These are phyloP conservation scores for Uria lomvia DNA, from an alignment of 2,113 vertebrate genomes.

Conservation along the genomic window DNA sequence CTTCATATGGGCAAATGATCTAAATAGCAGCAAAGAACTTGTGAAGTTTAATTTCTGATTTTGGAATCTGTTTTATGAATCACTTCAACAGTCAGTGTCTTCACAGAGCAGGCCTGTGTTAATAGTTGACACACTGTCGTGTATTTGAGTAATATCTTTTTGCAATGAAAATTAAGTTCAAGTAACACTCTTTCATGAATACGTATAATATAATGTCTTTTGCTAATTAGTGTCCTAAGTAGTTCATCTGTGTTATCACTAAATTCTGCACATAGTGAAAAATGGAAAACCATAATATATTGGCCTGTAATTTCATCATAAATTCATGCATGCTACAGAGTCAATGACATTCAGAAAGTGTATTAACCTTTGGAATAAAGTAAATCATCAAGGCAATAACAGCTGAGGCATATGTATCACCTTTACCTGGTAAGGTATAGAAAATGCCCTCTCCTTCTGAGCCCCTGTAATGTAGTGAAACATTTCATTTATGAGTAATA, in stretches of 20 bases:
- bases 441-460: not conserved
- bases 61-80: not conserved
- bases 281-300: not conserved
- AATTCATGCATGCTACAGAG: not conserved
- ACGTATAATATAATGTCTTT: not conserved
- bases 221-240: constrained; percentile 1
- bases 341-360: constrained; percentile 10
- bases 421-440: not conserved
- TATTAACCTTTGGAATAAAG: constrained; percentile 18
- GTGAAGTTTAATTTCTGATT: not conserved
- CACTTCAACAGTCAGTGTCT: not conserved
- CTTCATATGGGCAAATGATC: not conserved
- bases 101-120: not conserved
- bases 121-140: not conserved
- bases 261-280: not conserved
- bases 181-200: not conserved
- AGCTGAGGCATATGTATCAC: not conserved
- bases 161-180: constrained; percentile 5
- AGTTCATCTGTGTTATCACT: not conserved
- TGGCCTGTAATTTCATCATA: not conserved
- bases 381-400: constrained; percentile 1
- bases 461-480: not conserved
- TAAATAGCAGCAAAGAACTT: not conserved
- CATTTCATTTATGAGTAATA: not conserved
- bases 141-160: not conserved